These are phyloP conservation scores for Acrocephalus arundinaceus DNA, from an alignment of 2,113 vertebrate species.

Conservation along the genomic window DNA sequence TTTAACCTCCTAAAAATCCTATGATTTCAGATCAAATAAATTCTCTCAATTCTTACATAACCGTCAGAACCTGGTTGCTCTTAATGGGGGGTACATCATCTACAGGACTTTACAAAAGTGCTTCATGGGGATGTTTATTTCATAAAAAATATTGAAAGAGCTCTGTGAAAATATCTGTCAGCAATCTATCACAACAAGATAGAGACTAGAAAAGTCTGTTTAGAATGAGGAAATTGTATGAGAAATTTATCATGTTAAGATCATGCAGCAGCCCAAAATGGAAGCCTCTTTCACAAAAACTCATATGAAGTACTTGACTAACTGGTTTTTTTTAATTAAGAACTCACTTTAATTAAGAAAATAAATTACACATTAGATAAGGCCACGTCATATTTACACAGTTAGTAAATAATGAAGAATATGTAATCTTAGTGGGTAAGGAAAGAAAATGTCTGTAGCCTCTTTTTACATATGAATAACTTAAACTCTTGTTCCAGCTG, in stretches of 20 bases:
- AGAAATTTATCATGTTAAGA: not conserved
- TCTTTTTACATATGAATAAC: not conserved
- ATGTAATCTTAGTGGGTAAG: not conserved
- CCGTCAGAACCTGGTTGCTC: not conserved
- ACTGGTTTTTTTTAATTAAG: not conserved
- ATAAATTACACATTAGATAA: not conserved
- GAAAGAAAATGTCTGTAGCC: not conserved
- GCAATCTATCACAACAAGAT: not conserved
- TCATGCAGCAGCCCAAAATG: not conserved
- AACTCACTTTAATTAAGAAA: not conserved
- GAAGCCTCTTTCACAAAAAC: not conserved
- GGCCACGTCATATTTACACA: not conserved
- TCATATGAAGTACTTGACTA: not conserved
- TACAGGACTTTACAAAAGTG: not conserved
- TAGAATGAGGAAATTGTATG: not conserved
- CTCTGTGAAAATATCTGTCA: not conserved
- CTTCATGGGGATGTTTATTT: not conserved
- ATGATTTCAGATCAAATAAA: not conserved
- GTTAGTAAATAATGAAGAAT: not conserved
- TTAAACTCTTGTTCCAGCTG: not conserved
- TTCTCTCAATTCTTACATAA: not conserved
- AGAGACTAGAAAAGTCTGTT: not conserved
- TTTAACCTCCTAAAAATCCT: rapidly evolving
- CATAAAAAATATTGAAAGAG: not conserved
- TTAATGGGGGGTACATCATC: rapidly evolving